Percentiles rank a stretch among this genome's conserved stretches.
Evolutionary conservation across 2,113 vertebrate genomes (phyloP).

Genomic region (Dromiciops gliroides): DNA sequence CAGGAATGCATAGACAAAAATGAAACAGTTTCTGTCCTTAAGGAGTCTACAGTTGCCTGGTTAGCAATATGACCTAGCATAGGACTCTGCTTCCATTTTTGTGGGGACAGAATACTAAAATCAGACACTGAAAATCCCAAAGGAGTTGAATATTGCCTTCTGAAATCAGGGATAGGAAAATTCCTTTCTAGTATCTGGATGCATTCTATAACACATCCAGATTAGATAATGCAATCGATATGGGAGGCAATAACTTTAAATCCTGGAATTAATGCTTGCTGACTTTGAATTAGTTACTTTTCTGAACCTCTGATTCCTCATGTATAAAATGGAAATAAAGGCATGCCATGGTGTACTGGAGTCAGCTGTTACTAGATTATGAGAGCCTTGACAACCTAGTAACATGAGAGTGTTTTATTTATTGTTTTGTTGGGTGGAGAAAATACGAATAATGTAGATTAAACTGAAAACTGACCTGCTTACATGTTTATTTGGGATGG

Average conservation of each 20-base stretch:
- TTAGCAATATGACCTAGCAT: neutral
- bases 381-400: neutral
- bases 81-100: neutral
- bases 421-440: neutral
- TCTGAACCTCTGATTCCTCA: neutral
- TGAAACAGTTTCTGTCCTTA: neutral
- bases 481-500: neutral
- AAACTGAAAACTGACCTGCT: neutral
- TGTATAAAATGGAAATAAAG: neutral
- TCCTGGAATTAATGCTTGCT: neutral
- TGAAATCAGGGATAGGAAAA: neutral
- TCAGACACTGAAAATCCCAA: neutral
- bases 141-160: neutral
- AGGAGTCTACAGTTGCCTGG: neutral
- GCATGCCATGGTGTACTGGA: neutral
- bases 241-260: neutral
- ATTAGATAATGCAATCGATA: neutral
- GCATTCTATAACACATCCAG: neutral
- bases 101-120: neutral
- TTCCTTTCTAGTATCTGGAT: neutral
- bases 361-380: neutral
- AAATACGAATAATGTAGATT: neutral
- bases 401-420: neutral
- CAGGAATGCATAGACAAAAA: neutral
- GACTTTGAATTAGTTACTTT: neutral